Conservation (phyloP, 2,113 vertebrate species). For the Nasalis larvatus region DNA sequence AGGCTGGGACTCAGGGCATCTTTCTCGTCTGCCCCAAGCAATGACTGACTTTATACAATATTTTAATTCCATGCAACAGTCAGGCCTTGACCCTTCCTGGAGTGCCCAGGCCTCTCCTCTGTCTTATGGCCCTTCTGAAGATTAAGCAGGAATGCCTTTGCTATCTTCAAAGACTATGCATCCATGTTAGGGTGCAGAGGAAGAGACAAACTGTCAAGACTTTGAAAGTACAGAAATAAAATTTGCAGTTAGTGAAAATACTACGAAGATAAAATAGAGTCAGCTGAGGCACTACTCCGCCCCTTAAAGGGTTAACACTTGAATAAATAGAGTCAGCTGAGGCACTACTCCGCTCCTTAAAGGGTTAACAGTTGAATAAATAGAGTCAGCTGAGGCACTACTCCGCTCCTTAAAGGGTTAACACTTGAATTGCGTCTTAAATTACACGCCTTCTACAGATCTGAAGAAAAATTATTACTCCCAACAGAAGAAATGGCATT, state of each 20-base stretch:
- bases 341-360: neutral
- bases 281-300: fast-evolving
- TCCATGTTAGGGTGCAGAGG: neutral
- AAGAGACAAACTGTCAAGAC: neutral
- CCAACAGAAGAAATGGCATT: neutral
- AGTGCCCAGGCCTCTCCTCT: neutral
- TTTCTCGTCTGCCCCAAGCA: neutral
- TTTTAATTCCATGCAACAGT: neutral
- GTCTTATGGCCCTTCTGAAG: neutral
- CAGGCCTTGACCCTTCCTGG: neutral
- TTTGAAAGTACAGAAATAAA: neutral
- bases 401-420: neutral
- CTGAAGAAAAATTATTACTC: neutral
- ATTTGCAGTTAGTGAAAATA: neutral
- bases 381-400: fast-evolving
- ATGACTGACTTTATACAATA: neutral
- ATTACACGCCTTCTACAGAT: neutral
- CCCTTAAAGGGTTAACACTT: neutral
- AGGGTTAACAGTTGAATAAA: neutral
- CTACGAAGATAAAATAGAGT: neutral
- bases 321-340: fast-evolving
- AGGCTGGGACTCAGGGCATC: neutral
- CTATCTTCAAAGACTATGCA: neutral
- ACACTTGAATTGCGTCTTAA: neutral
- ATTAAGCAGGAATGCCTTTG: neutral